Conservation (phyloP, 2,113 vertebrate genomes). For the Lutjanus erythropterus region DNA sequence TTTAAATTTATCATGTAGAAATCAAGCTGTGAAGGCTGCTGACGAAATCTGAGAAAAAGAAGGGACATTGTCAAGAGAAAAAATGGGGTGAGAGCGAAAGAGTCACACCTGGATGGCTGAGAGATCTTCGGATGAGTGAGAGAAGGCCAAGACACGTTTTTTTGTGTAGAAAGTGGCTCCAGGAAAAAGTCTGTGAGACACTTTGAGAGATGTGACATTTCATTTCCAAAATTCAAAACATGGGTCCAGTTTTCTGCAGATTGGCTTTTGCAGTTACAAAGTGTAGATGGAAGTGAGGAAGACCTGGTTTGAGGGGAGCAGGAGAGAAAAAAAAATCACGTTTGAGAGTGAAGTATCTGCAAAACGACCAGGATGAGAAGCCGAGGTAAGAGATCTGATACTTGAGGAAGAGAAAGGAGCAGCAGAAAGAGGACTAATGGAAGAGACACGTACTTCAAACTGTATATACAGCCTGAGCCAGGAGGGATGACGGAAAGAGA, state of each 20-base stretch:
- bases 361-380: conserved; percentile 8
- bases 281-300: neutral
- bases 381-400: neutral
- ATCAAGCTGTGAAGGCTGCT: neutral
- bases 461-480: conserved; percentile 2
- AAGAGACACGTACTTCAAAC: conserved; percentile 4
- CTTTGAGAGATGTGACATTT: conserved; percentile 62
- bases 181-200: conserved; percentile 44
- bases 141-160: conserved; percentile 30
- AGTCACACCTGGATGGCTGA: conserved; percentile 9
- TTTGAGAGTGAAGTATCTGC: conserved; percentile 30
- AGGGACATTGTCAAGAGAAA: neutral
- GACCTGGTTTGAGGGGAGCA: conserved; percentile 6
- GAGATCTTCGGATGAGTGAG: conserved; percentile 1
- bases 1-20: neutral
- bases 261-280: neutral
- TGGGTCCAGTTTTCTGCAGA: conserved; percentile 23
- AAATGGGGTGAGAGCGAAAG: conserved; percentile 7
- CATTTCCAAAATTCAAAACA: conserved; percentile 49
- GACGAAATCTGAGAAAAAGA: neutral
- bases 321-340: neutral
- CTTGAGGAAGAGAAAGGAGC: conserved; percentile 23
- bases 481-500: neutral
- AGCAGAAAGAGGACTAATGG: too few relatives aligned
- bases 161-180: conserved; percentile 14